A percentile compares a stretch with the other conserved stretches of the same genome.
phyloP scores from a whole-genome alignment of 2,113 vertebrate genomes.

The Halcyon senegalensis region DNA sequence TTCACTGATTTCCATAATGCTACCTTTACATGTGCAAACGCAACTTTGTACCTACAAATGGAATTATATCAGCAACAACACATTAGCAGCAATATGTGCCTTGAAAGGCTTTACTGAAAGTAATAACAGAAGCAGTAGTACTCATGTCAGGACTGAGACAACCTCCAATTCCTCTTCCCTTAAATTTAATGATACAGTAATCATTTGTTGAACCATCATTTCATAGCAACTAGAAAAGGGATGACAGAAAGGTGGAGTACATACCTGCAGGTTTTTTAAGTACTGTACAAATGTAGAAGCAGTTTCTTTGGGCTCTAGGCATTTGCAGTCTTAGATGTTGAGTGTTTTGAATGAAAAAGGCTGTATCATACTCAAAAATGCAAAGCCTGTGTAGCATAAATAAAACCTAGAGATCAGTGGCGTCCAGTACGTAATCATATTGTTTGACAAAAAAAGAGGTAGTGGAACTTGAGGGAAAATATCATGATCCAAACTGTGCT shows the following conservation, averaged over 20 bases:
- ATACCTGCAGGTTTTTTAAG: not conserved
- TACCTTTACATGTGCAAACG: not conserved
- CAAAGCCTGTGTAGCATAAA: not conserved
- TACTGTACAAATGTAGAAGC: not conserved
- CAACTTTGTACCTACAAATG: not conserved
- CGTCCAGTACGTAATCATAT: not conserved
- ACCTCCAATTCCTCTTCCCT: not conserved
- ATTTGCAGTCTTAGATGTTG: not conserved
- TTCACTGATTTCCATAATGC: not conserved
- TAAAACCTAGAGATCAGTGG: not conserved
- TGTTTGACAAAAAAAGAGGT: not conserved
- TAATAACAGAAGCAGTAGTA: not conserved
- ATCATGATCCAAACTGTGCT: not conserved
- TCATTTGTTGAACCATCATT: not conserved
- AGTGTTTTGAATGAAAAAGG: not conserved
- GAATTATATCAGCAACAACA: not conserved
- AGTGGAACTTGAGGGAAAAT: not conserved
- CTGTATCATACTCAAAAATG: not conserved
- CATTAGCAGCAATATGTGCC: not conserved
- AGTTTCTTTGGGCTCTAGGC: not conserved
- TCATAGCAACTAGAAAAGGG: not conserved
- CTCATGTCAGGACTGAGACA: not conserved
- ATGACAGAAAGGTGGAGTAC: not conserved
- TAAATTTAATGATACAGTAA: not conserved
- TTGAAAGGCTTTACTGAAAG: slow-evolving; percentile 12